Conservation (phyloP, 35 echinoderm and acorn worm genomes). For the Nesometra sesokonis region DNA sequence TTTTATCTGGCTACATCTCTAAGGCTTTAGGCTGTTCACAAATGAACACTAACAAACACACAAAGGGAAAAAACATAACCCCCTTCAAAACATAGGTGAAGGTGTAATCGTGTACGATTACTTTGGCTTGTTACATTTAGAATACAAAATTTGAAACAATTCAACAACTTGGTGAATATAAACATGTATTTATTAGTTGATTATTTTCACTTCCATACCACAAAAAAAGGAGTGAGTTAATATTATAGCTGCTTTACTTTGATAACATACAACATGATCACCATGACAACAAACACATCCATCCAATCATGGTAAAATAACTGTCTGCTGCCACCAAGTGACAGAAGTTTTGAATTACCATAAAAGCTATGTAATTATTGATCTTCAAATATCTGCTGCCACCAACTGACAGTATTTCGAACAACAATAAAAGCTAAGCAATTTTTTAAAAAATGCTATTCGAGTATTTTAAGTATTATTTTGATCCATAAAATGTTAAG, state of each 20-base stretch:
- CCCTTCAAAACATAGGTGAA: too few relatives aligned
- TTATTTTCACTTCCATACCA: neutral
- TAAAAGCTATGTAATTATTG: neutral
- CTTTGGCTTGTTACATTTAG: too few relatives aligned
- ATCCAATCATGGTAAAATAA: neutral
- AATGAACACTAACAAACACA: too few relatives aligned
- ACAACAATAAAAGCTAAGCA: neutral
- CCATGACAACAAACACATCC: neutral
- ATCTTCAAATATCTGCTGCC: too few relatives aligned
- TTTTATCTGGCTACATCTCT: too few relatives aligned
- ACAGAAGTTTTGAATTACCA: neutral
- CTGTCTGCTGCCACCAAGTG: neutral
- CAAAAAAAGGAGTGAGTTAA: neutral
- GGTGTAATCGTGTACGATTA: too few relatives aligned
- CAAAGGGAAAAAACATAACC: too few relatives aligned
- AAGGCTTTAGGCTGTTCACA: too few relatives aligned
- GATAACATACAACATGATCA: neutral
- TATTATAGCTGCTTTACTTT: neutral
- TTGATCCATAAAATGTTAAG: too few relatives aligned
- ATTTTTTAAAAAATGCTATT: neutral
- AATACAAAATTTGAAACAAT: too few relatives aligned
- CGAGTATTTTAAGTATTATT: neutral
- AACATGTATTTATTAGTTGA: conserved; percentile 1
- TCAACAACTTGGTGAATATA: neutral
- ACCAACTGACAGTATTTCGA: too few relatives aligned